Evolutionary conservation across 2,888 invertebrate genomes (phyloP), one percentile per base, ranked within the genome.

Genomic region (Cephus pulcher): DNA sequence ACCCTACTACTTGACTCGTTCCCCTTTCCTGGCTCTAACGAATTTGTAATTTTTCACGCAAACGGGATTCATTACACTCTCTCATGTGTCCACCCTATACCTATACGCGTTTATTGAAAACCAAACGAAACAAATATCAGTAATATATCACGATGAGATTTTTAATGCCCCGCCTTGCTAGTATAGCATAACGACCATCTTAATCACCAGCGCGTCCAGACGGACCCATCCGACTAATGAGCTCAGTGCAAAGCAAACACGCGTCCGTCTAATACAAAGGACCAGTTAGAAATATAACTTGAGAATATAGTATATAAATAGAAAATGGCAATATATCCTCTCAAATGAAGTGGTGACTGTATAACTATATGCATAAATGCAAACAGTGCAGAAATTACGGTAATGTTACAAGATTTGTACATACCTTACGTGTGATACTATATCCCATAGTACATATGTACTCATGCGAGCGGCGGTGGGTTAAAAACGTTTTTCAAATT

Each of bases 201-300:
- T 86, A 86, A 86, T 86, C 86, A 86, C 83, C 81, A 80, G 77
- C 79, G 76, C 74, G 81, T 80, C 80, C 79, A 76, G 83, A 77
- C 76, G 74, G 75, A 73, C 79, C 82, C 82, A 79, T 82, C 77
- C 81, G 79, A 80, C 86, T 86, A 86, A 86, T 86, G 86, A 86
- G 85, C 86, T 84, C 85, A 82, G 84, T 86, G 85, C 84, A 86
- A 84, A 86, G 85, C 85, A 86, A 86, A 86, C 85, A 86, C 84
- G 82, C 84, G 81, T 81, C 70, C 77, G 75, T 77, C 80, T 81
- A 82, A 80, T 80, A 81, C 82, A 80, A 82, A 78, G 76, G 69
- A 82, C 74, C 79, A 81, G 81, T 76, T 56, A 56, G 56, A 56
- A 56, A 56, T 56, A 56, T 6, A 56, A 23, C 23, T 56, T 15